A percentile compares a stretch with the other conserved stretches of the same genome.
Evolutionary conservation across 2,888 invertebrate species (phyloP).

Genomic region (Bhutanitis thaidina): DNA sequence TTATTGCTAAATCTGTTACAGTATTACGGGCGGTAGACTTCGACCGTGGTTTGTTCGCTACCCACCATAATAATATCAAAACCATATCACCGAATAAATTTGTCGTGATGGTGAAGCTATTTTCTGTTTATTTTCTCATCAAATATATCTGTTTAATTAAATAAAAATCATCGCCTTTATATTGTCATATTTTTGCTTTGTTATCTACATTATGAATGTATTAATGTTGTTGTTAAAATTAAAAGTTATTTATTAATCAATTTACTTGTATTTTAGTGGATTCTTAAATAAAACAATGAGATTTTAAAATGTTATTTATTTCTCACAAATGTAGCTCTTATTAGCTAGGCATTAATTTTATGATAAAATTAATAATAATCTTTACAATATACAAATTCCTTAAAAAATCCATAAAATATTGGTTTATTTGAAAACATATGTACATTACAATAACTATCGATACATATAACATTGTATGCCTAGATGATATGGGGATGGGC

Average conservation of each 20-base stretch:
- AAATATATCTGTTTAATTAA: too few species aligned
- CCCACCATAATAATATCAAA: too few species aligned
- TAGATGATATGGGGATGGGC: constrained; percentile 74
- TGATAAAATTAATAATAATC: constrained; percentile 78
- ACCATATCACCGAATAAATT: too few species aligned
- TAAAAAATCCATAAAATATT: constrained; percentile 79
- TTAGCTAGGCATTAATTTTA: constrained; percentile 76
- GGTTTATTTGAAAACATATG: constrained; percentile 77
- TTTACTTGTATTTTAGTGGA: constrained; percentile 16
- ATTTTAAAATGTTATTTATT: constrained; percentile 75
- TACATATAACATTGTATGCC: constrained; percentile 68
- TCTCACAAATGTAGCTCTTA: constrained; percentile 78
- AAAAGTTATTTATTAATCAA: constrained; percentile 16
- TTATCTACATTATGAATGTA: too few species aligned
- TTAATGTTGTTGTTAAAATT: neutral
- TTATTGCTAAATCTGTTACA: neutral
- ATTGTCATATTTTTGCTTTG: too few species aligned
- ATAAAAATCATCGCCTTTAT: too few species aligned
- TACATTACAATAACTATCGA: constrained; percentile 73
- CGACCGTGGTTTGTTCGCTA: too few species aligned
- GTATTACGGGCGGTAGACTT: too few species aligned
- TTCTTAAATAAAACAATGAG: constrained; percentile 56
- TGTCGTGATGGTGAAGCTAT: too few species aligned
- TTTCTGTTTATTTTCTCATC: too few species aligned
- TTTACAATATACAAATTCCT: constrained; percentile 81